These are phyloP conservation scores for Enteromius paludinosus DNA, from an alignment of 2,797 vertebrate species.

Conservation along the genomic window DNA sequence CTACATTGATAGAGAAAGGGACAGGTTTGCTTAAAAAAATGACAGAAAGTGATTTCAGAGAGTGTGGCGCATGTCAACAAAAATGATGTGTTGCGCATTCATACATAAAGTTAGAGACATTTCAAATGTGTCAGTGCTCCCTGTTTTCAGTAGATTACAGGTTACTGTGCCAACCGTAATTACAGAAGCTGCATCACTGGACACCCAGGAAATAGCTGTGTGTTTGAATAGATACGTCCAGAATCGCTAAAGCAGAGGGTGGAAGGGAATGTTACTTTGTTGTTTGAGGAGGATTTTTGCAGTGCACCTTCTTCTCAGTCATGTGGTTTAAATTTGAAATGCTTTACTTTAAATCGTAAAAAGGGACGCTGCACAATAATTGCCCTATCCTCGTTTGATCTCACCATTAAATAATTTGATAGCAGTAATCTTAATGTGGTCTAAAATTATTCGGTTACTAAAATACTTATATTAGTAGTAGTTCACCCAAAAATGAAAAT, in stretches of 20 bases:
- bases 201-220: constrained; percentile 24
- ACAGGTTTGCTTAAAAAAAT: constrained; percentile 10
- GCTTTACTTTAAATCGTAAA: background rate
- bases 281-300: constrained; percentile 5
- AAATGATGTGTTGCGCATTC: background rate
- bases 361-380: background rate
- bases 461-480: too few relatives aligned
- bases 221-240: background rate
- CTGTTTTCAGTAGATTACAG: constrained; percentile 36
- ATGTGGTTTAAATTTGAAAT: background rate
- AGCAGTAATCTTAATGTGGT: too few relatives aligned
- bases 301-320: background rate
- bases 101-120: constrained; percentile 28
- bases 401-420: background rate
- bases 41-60: constrained; percentile 17
- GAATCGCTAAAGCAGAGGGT: background rate
- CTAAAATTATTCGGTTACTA: background rate
- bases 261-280: background rate
- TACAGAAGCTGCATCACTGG: constrained; percentile 7
- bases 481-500: background rate
- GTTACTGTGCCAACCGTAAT: constrained; percentile 19
- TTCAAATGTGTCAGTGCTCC: constrained; percentile 29
- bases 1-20: background rate
- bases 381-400: background rate
- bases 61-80: background rate